These are phyloP conservation scores for Catharus fuscescens DNA, from an alignment of 2,113 vertebrate species.

Conservation along the genomic window DNA sequence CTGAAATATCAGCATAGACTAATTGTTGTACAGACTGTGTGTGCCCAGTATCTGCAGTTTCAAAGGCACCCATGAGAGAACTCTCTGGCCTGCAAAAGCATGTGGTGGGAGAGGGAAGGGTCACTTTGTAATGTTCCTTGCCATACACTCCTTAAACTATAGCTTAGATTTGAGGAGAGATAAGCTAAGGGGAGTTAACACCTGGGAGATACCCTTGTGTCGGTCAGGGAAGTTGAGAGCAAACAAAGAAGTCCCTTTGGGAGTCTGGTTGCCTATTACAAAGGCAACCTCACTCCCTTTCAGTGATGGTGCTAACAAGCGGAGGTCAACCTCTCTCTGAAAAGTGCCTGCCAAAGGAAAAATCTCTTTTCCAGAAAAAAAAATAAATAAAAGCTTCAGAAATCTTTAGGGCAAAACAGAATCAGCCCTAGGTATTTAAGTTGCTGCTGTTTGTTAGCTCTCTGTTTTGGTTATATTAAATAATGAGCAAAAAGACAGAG, in stretches of 20 bases:
- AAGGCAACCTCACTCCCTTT: background rate
- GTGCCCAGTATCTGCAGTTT: background rate
- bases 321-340: constrained; percentile 7
- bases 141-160: background rate
- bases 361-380: background rate
- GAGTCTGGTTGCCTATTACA: background rate
- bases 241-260: constrained; percentile 28
- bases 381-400: background rate
- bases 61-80: background rate
- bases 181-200: constrained; percentile 16
- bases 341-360: background rate
- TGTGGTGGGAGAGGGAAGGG: background rate
- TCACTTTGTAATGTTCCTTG: background rate
- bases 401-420: background rate
- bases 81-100: accelerated
- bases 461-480: background rate
- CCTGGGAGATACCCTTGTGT: background rate
- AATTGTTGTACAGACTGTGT: background rate
- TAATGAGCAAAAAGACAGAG: background rate
- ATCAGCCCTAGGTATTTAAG: background rate
- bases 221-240: background rate
- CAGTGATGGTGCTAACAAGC: background rate
- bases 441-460: background rate
- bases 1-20: background rate
- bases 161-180: background rate